These are phyloP conservation scores for Calliopum simillimum DNA, from an alignment of 2,888 invertebrate species.

Conservation along the genomic window DNA sequence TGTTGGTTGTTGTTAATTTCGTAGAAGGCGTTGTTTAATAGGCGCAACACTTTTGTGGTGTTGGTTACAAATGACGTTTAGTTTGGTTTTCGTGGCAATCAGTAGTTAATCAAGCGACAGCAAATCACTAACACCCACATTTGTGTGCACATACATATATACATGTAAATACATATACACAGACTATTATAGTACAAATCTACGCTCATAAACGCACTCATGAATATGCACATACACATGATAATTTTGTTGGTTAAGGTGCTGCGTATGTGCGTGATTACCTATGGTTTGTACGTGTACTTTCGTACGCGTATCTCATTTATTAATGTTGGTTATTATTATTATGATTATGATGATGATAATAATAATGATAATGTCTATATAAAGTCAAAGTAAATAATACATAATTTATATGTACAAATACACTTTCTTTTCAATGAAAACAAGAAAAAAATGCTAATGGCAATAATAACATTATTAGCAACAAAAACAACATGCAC, in stretches of 20 bases:
- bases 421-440: no score
- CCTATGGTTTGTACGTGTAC: background rate
- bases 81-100: slow-evolving; percentile 14
- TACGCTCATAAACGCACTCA: background rate
- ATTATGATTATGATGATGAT: no score
- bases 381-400: slow-evolving; percentile 1
- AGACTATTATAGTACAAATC: background rate
- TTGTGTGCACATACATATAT: no score
- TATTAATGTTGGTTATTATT: background rate
- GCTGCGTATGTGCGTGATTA: background rate
- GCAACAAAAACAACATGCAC: no score
- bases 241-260: background rate
- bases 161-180: background rate
- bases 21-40: slow-evolving; percentile 16
- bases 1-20: background rate
- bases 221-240: background rate
- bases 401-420: background rate
- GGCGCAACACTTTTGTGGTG: slow-evolving; percentile 13
- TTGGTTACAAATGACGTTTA: slow-evolving; percentile 17
- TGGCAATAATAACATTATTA: no score
- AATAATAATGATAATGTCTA: background rate
- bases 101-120: slow-evolving; percentile 24
- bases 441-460: no score
- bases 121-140: background rate
- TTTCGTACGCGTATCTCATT: background rate